These are phyloP conservation scores for Sarcoramphus papa DNA, from an alignment of 2,797 vertebrate species.

Conservation along the genomic window DNA sequence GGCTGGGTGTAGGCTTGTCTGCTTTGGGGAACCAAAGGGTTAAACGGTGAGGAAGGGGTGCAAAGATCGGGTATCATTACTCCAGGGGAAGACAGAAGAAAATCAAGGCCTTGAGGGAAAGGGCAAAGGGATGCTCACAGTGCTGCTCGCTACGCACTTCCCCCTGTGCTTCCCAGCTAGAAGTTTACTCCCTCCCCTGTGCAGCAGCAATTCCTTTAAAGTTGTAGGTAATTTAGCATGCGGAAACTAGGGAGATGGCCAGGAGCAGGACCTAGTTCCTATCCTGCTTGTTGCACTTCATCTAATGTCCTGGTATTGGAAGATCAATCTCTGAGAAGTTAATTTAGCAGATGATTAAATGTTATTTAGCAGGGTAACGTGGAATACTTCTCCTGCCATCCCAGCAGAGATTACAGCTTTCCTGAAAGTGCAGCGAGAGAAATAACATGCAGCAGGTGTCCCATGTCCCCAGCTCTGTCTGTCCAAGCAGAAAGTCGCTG, in stretches of 20 bases:
- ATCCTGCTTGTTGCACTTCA: background rate
- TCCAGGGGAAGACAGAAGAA: background rate
- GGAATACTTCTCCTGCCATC: background rate
- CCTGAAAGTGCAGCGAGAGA: background rate
- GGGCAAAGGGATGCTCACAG: background rate
- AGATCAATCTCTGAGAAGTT: background rate
- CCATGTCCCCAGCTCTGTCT: background rate
- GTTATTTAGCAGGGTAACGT: background rate
- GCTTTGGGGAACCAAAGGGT: background rate
- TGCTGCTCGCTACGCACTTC: background rate
- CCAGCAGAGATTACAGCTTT: background rate
- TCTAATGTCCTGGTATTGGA: background rate
- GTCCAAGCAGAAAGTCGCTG: background rate
- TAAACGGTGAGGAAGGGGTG: background rate
- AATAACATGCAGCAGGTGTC: background rate
- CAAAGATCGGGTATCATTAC: background rate
- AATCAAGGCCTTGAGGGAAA: background rate
- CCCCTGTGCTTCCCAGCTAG: background rate
- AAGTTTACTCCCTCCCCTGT: background rate
- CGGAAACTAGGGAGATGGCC: background rate
- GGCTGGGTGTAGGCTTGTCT: background rate
- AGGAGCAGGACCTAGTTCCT: background rate
- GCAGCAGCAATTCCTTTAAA: background rate
- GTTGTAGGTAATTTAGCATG: background rate
- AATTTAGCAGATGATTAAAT: background rate